Base-by-base conservation (phyloP, 1,140 invertebrate genomes). In the Apis dorsata region DNA sequence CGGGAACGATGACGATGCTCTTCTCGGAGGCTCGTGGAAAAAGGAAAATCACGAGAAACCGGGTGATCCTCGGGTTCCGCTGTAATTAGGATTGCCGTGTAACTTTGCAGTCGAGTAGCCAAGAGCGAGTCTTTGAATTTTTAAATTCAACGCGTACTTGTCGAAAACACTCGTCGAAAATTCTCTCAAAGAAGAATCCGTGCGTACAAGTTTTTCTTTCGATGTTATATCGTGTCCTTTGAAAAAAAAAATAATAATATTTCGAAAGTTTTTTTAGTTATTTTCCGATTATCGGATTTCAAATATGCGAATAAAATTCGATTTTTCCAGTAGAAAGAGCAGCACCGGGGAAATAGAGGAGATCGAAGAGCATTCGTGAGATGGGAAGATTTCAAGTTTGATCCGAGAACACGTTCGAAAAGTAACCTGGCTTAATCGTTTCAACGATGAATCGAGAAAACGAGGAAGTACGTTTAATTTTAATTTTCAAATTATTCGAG, bases 391-490 rank as follows among this genome's bases (percentile, higher is more conserved):
- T 44, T 21, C 63, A 75, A 57, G 68, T 86, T 79, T 65, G 81
- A 68, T 57, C 44, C 10, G 44, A 53, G 65, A 60, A 53, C 68
- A 69, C 62, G 34, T 75, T 21, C 55, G 13, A 60, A 44, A 69
- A 68, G 71, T 66, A 51, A 24, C 65, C 60, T 49, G 65, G 55
- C 28, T 69, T 51, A 76, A 65, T 57, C 62, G 68, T 77, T 57
- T 66, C 49, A 82, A 91, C 84, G 79, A 93, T 93, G 93, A 93
- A 93, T 91, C 93, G 90, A 75, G 92, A 93, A 77, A 93, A 91
- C 91, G 93, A 93, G 76, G 92, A 93, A 91, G 93, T 93, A 86
- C 89, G 92, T 87, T 84, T 1, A 21, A 53, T 65, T 7, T 2
- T 7, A 63, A 51, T n/a, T 53, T 17, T 65, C 17, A 10, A 0